Conservation (phyloP, 2,113 vertebrate genomes). For the Platysternon megacephalum region DNA sequence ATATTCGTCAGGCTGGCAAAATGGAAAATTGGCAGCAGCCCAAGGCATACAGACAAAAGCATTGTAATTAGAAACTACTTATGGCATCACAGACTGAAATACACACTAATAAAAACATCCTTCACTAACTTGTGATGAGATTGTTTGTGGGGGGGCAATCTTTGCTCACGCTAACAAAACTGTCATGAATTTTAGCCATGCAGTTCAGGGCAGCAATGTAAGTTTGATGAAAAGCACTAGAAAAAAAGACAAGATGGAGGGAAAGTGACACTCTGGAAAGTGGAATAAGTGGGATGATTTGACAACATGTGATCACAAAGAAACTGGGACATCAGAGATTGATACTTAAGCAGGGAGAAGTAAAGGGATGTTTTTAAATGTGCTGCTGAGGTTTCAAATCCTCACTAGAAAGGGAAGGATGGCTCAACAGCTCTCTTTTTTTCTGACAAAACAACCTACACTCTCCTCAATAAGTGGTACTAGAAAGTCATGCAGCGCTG, state of each 20-base stretch:
- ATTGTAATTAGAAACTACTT: slow-evolving; percentile 63
- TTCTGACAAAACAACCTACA: background rate
- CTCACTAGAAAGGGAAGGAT: background rate
- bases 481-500: background rate
- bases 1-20: slow-evolving; percentile 34
- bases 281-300: background rate
- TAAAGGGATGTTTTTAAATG: background rate
- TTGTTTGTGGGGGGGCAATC: background rate
- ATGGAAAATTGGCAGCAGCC: slow-evolving; percentile 54
- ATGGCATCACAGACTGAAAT: slow-evolving; percentile 40
- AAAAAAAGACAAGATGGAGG: background rate
- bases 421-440: background rate
- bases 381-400: background rate
- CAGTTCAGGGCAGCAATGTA: background rate
- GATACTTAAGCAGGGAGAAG: background rate
- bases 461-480: background rate
- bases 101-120: slow-evolving; percentile 56
- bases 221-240: background rate
- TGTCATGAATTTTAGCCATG: accelerated
- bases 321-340: background rate
- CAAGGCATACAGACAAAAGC: slow-evolving; percentile 46
- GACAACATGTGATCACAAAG: background rate
- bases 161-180: slow-evolving; percentile 2
- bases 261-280: background rate
- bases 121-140: slow-evolving; percentile 5